Percentiles rank a stretch among this genome's conserved stretches.
Evolutionary conservation across 2,113 vertebrate species (phyloP).

Genomic region (Psophia crepitans): DNA sequence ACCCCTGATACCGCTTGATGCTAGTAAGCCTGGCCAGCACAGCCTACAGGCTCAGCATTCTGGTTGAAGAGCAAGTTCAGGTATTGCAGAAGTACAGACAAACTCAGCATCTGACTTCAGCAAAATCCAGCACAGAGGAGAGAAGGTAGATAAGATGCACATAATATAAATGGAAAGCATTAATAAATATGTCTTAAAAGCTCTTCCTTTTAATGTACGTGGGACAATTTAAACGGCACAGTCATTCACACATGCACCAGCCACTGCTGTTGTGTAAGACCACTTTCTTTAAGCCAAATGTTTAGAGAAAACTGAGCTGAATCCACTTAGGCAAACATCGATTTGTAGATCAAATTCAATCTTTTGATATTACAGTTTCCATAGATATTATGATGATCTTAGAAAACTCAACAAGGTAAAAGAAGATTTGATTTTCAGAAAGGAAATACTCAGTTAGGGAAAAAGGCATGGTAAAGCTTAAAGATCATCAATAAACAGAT

Average conservation of each 20-base stretch:
- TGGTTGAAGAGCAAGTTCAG: background rate
- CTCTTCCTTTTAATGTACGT: background rate
- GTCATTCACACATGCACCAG: fast-evolving
- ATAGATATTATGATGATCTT: background rate
- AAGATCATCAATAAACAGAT: background rate
- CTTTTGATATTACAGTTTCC: background rate
- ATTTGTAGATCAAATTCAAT: background rate
- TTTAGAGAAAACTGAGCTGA: background rate
- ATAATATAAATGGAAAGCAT: background rate
- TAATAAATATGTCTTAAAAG: background rate
- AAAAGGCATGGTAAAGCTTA: background rate
- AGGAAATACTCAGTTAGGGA: background rate
- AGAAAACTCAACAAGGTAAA: background rate
- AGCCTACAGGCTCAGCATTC: background rate
- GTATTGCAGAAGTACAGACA: background rate
- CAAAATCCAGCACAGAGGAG: background rate
- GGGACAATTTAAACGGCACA: background rate
- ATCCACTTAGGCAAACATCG: background rate
- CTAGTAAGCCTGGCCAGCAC: background rate
- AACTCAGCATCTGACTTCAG: background rate
- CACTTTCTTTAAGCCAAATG: background rate
- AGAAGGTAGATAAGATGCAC: background rate
- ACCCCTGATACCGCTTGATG: background rate
- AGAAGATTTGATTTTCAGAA: background rate
- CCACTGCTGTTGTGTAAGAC: background rate